Evolutionary conservation across 1,140 invertebrate species (phyloP).

Genomic region (Habropoda laboriosa): DNA sequence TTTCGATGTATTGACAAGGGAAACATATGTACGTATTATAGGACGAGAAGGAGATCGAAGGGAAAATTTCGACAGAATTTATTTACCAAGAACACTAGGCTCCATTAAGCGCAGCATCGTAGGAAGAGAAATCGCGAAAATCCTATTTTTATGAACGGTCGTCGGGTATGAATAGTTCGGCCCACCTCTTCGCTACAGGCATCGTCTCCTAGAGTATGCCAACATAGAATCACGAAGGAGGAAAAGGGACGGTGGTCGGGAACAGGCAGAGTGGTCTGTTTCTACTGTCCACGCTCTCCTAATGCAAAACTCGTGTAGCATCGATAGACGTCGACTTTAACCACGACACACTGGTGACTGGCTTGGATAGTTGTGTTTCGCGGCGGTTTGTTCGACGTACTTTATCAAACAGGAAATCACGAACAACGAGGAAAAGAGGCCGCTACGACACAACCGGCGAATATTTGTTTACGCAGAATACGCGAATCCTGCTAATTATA

Average conservation of each 20-base stretch:
- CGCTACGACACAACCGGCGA: slow-evolving; percentile 58
- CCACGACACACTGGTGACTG: not conserved
- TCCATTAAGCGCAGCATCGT: slow-evolving; percentile 62
- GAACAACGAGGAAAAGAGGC: slow-evolving; percentile 23
- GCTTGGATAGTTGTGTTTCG: slow-evolving; percentile 21
- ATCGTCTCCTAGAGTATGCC: slow-evolving; percentile 24
- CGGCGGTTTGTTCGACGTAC: slow-evolving; percentile 29
- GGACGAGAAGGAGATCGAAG: slow-evolving; percentile 24
- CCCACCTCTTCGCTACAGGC: slow-evolving; percentile 21
- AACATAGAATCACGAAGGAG: slow-evolving; percentile 9
- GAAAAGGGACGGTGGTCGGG: slow-evolving; percentile 25
- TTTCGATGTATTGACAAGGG: not conserved
- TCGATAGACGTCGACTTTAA: slow-evolving; percentile 40
- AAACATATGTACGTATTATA: not conserved
- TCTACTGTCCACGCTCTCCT: slow-evolving; percentile 51
- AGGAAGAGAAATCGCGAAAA: slow-evolving; percentile 66
- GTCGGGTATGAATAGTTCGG: slow-evolving; percentile 62
- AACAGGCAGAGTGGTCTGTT: slow-evolving; percentile 35
- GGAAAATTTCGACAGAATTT: slow-evolving; percentile 58
- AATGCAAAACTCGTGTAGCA: slow-evolving; percentile 67
- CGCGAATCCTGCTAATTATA: slow-evolving; percentile 76
- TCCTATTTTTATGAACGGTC: slow-evolving; percentile 71
- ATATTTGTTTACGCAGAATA: slow-evolving; percentile 74
- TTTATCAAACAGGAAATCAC: slow-evolving; percentile 51
- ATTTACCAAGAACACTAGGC: slow-evolving; percentile 62